A percentile compares a stretch with the other conserved stretches of the same genome.
Evolutionary conservation across 2,888 invertebrate species (phyloP).

Genomic region (Marasmarcha lunaedactyla): DNA sequence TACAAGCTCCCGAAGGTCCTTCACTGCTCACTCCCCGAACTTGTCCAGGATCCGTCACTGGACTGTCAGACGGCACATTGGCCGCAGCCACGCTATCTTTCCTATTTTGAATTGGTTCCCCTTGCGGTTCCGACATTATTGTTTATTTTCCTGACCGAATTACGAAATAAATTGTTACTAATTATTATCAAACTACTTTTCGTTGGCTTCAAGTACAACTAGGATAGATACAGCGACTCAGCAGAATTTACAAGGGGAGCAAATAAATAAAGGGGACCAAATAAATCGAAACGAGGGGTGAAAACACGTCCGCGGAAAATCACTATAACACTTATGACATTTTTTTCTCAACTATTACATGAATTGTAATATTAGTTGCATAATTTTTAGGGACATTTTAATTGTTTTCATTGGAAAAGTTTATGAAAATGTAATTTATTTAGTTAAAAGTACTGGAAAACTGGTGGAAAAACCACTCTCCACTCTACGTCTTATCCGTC

Average conservation of each 20-base stretch:
- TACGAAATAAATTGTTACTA: constrained; percentile 8
- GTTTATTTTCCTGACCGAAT: constrained; percentile 12
- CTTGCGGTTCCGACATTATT: constrained; percentile 39
- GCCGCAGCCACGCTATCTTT: constrained; percentile 52
- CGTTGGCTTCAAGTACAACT: background rate
- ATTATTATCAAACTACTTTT: background rate
- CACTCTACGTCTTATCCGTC: constrained; percentile 15
- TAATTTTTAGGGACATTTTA: background rate
- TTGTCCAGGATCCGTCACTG: constrained; percentile 82
- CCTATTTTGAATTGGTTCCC: constrained; percentile 30
- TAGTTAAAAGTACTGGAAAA: constrained; percentile 27
- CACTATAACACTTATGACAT: background rate
- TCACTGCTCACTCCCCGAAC: constrained; percentile 47
- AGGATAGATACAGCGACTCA: background rate
- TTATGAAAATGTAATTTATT: constrained; percentile 6
- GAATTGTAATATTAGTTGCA: background rate
- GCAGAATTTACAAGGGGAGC: background rate
- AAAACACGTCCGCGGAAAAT: background rate
- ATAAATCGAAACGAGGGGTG: background rate
- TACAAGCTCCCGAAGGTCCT: constrained; percentile 34
- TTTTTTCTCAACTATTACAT: background rate
- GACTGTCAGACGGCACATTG: constrained; percentile 76
- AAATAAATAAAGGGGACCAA: background rate
- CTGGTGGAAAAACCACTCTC: constrained; percentile 33
- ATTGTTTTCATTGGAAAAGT: too few species aligned